Evolutionary conservation across 2,888 invertebrate genomes (phyloP).

Genomic region (Eristalis pertinax): DNA sequence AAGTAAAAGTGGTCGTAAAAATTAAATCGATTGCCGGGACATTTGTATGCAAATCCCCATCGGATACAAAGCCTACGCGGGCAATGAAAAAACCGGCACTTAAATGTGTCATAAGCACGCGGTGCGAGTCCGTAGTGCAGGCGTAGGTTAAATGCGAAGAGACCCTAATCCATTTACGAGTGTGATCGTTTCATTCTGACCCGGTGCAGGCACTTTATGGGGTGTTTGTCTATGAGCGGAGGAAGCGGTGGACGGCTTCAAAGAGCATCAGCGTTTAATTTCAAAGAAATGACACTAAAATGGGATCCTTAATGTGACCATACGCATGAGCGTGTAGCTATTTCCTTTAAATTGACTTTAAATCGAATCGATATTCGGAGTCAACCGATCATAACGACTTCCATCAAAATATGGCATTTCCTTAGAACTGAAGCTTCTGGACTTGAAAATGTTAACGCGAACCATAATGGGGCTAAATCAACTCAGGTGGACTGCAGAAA

Average conservation of each 20-base stretch:
- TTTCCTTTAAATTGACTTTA: too few relatives aligned
- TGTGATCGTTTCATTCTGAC: not conserved
- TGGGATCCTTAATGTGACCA: not conserved
- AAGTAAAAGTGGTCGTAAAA: conserved; percentile 34
- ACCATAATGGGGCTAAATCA: too few relatives aligned
- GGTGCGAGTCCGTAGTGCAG: not conserved
- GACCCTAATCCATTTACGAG: not conserved
- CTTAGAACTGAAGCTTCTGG: too few relatives aligned
- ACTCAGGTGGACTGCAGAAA: too few relatives aligned
- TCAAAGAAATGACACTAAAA: not conserved
- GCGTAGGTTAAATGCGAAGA: not conserved
- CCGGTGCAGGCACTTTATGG: not conserved
- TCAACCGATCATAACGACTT: too few relatives aligned
- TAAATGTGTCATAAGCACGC: not conserved
- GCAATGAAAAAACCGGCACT: not conserved
- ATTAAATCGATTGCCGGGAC: conserved; percentile 14
- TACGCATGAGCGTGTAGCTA: not conserved
- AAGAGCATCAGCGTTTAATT: not conserved
- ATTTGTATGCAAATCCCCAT: conserved; percentile 15
- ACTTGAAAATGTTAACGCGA: too few relatives aligned
- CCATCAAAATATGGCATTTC: too few relatives aligned
- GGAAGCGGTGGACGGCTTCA: not conserved
- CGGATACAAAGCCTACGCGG: not conserved
- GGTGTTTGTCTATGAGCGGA: not conserved
- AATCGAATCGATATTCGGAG: too few relatives aligned